Evolutionary conservation across 2,888 invertebrate species (phyloP), one percentile per base, ranked within the genome.

Genomic region (Mythimna ferrago): DNA sequence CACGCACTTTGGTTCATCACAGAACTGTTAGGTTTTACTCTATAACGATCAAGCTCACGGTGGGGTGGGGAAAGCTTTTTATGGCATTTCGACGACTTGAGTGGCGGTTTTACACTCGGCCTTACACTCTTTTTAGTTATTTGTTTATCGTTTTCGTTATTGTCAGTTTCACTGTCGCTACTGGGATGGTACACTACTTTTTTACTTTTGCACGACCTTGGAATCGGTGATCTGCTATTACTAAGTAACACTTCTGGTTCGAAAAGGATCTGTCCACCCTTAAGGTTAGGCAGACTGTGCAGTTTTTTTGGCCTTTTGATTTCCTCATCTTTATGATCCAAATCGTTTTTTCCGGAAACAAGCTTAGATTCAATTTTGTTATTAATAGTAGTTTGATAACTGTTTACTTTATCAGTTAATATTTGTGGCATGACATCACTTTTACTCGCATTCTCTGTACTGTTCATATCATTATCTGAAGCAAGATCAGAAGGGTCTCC

Each of bases 1-100:
- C 89, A 95, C 95, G 95, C 95, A 93, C 89, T 93, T 91, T 94
- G 94, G 84, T 92, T 91, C 87, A 96, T 96, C 95, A 96, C 96
- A 96, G 96, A 93, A 94, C 86, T 92, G 93, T 95, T 94, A 87
- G 89, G 89, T 92, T 94, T 94, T 90, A 91, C 90, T 87, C 89
- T 91, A 90, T 86, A 85, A 90, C 87, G 91, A 88, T 93, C 92
- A 71, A 86, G 80, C 83, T 85, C 91, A 93, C 90, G 92, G 88
- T 92, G 92, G 71, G 88, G 82, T 66, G 94, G 94, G 71, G 93
- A 94, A 84, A 92, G 91, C 94, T 95, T 96, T 92, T 95, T 95
- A 81, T 94, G 95, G 88, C 92, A 93, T 87, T 93, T 94, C 51
- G 94, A 89, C 51, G 94, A 89, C 80, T 92, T 92, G 71, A 92